Evolutionary conservation across 2,797 vertebrate species (phyloP).

Genomic region (Gallinago stenura): DNA sequence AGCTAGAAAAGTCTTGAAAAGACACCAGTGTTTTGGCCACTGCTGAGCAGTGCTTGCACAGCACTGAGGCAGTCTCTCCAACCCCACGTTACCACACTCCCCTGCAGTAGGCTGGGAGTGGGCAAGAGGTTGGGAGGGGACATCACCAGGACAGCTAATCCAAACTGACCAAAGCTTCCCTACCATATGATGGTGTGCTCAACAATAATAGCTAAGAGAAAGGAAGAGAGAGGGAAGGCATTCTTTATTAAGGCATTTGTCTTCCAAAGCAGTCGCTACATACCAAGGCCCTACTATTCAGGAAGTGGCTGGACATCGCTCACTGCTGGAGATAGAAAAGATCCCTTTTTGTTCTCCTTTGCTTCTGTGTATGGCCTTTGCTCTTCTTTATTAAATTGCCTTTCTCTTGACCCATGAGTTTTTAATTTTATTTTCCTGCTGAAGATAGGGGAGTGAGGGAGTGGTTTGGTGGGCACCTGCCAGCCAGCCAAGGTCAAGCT

Average conservation of each 20-base stretch:
- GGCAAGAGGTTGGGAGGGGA: background rate
- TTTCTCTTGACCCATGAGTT: background rate
- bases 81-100: rapidly evolving
- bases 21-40: background rate
- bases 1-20: background rate
- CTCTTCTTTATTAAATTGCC: background rate
- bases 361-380: background rate
- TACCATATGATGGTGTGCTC: background rate
- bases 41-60: rapidly evolving
- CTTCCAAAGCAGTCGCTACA: background rate
- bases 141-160: background rate
- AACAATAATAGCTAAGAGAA: background rate
- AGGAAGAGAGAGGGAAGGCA: rapidly evolving
- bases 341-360: background rate
- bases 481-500: background rate
- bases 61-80: background rate
- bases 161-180: background rate
- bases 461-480: background rate
- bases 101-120: background rate
- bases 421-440: background rate
- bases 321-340: background rate
- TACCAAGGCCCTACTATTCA: background rate
- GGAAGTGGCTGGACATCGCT: background rate
- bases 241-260: background rate
- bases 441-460: background rate